phyloP scores from a whole-genome alignment of 2,888 invertebrate species.

The Plutella xylostella region DNA sequence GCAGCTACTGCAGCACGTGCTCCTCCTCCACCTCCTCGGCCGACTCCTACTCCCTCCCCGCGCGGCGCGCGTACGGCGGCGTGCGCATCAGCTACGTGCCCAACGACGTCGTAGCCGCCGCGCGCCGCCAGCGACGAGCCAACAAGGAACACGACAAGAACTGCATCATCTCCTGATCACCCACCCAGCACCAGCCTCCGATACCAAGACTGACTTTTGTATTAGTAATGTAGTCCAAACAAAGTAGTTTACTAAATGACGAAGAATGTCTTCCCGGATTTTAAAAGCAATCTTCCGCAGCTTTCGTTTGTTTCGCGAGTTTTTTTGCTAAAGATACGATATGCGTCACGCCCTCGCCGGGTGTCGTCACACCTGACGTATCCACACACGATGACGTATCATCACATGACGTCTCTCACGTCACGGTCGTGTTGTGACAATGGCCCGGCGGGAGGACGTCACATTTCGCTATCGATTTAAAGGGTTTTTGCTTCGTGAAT shows the following conservation, averaged over 20 bases:
- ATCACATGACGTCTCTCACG: neutral
- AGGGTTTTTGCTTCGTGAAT: constrained; percentile 30
- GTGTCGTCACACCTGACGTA: constrained; percentile 24
- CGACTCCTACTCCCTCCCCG: constrained; percentile 87
- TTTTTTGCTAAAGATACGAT: neutral
- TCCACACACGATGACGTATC: constrained; percentile 30
- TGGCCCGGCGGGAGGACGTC: constrained; percentile 20
- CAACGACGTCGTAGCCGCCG: constrained; percentile 89
- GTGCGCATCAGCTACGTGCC: constrained; percentile 94
- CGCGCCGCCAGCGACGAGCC: constrained; percentile 74
- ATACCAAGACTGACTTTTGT: constrained; percentile 58
- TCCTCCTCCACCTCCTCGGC: constrained; percentile 92
- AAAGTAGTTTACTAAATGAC: too few species aligned
- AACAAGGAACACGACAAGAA: constrained; percentile 80
- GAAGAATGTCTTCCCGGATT: constrained; percentile 29
- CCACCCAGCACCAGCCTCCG: constrained; percentile 58
- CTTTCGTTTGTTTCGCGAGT: constrained; percentile 5
- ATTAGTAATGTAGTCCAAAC: constrained; percentile 43
- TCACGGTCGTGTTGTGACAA: constrained; percentile 37
- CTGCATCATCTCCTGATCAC: constrained; percentile 87
- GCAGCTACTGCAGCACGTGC: constrained; percentile 88
- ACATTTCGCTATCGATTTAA: constrained; percentile 27
- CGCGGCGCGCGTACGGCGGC: constrained; percentile 86
- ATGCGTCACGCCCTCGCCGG: constrained; percentile 7
- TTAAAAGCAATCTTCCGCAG: constrained; percentile 3